A percentile compares a stretch with the other conserved stretches of the same genome.
Conservation (phyloP, 2,888 invertebrate genomes). For the Philereme vetulata region DNA sequence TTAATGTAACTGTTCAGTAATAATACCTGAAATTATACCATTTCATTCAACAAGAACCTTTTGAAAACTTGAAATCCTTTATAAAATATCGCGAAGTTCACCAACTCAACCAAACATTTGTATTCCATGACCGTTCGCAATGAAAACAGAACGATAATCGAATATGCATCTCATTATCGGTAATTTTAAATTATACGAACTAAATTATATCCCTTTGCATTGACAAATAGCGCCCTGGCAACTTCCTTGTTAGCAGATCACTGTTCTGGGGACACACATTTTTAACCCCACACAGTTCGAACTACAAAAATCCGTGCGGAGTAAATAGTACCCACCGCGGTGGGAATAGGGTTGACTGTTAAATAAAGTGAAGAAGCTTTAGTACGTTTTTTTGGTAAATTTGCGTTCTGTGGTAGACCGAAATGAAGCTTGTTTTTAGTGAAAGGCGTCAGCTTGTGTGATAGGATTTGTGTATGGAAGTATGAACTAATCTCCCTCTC, state of each 20-base stretch:
- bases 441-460: conserved; percentile 83
- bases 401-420: conserved; percentile 72
- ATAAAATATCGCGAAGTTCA: neutral
- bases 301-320: conserved; percentile 10
- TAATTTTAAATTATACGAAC: conserved; percentile 74
- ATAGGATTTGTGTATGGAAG: conserved; percentile 83
- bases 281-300: conserved; percentile 39
- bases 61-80: neutral
- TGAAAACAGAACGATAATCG: conserved; percentile 56
- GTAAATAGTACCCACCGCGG: conserved; percentile 24
- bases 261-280: conserved; percentile 59
- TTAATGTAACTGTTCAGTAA: no score
- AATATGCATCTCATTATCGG: conserved; percentile 79
- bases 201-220: conserved; percentile 75
- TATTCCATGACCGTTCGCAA: conserved; percentile 31
- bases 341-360: conserved; percentile 38
- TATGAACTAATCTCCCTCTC: conserved; percentile 82
- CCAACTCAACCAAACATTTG: conserved; percentile 19
- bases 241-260: conserved; percentile 74
- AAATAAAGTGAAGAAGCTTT: conserved; percentile 42
- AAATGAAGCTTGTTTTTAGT: conserved; percentile 78
- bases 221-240: conserved; percentile 75
- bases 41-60: no score
- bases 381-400: conserved; percentile 47
- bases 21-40: no score